phyloP scores from a whole-genome alignment of 2,113 vertebrate species.

The Pitta sordida region DNA sequence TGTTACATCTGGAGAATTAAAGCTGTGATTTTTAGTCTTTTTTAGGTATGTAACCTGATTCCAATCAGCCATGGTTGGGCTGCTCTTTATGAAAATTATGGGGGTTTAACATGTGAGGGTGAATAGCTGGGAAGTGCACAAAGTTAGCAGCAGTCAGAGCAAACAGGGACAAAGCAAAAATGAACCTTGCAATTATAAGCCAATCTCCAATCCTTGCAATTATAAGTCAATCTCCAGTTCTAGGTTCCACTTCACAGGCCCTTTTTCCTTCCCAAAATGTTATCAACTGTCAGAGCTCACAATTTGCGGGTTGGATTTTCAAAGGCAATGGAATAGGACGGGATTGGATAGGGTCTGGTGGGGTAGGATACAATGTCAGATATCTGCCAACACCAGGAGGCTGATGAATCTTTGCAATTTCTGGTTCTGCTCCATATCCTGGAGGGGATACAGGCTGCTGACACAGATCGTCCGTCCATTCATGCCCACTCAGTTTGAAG shows the following conservation, averaged over 20 bases:
- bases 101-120: accelerated
- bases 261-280: neutral
- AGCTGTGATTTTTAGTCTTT: neutral
- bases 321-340: neutral
- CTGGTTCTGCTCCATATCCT: neutral
- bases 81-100: neutral
- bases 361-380: neutral
- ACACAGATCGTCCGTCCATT: accelerated
- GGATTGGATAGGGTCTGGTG: accelerated
- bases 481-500: neutral
- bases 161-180: neutral
- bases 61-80: neutral
- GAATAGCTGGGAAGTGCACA: neutral
- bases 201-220: neutral
- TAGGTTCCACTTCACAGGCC: neutral
- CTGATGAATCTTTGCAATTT: neutral
- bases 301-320: neutral
- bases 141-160: neutral
- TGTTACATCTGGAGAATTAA: neutral
- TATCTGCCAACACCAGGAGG: neutral
- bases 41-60: neutral
- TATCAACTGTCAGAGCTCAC: neutral
- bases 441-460: neutral
- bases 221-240: neutral
- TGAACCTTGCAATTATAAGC: neutral